Percentiles rank a stretch among this genome's conserved stretches.
phyloP scores from a whole-genome alignment of 1,140 invertebrate species.

The Leptinotarsa texana region DNA sequence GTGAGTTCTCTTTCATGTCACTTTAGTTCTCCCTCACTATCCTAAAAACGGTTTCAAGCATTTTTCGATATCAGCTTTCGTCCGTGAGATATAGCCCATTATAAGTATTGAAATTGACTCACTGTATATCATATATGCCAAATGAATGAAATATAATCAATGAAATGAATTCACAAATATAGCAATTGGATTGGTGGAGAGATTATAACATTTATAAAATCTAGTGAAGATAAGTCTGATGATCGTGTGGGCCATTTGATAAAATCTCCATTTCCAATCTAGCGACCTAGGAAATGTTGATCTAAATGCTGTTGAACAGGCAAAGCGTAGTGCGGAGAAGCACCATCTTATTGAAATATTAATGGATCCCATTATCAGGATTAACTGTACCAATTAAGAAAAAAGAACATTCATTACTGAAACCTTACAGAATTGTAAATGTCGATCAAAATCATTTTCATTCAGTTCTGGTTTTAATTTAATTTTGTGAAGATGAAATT shows the following conservation, averaged over 20 bases:
- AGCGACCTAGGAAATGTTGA: neutral
- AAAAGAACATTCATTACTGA: neutral
- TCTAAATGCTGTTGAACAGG: neutral
- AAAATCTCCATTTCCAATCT: neutral
- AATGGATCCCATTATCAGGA: neutral
- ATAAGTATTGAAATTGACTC: too few relatives aligned
- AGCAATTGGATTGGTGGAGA: too few relatives aligned
- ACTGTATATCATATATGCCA: too few relatives aligned
- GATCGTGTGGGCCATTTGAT: neutral
- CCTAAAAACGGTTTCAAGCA: too few relatives aligned
- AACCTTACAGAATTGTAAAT: neutral
- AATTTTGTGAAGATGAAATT: neutral
- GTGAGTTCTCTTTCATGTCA: too few relatives aligned
- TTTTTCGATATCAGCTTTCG: too few relatives aligned
- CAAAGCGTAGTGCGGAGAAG: neutral
- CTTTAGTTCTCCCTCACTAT: too few relatives aligned
- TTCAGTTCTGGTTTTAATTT: conserved; percentile 24
- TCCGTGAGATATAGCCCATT: too few relatives aligned
- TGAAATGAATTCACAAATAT: too few relatives aligned
- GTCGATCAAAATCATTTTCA: neutral
- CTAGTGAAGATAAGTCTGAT: neutral
- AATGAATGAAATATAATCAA: too few relatives aligned
- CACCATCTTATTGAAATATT: neutral
- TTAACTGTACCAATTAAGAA: neutral
- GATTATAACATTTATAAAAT: too few relatives aligned